Percentiles rank a stretch among this genome's conserved stretches.
These are phyloP conservation scores for Acipenser transmontanus DNA, from an alignment of 2,797 vertebrate genomes.

Conservation along the genomic window DNA sequence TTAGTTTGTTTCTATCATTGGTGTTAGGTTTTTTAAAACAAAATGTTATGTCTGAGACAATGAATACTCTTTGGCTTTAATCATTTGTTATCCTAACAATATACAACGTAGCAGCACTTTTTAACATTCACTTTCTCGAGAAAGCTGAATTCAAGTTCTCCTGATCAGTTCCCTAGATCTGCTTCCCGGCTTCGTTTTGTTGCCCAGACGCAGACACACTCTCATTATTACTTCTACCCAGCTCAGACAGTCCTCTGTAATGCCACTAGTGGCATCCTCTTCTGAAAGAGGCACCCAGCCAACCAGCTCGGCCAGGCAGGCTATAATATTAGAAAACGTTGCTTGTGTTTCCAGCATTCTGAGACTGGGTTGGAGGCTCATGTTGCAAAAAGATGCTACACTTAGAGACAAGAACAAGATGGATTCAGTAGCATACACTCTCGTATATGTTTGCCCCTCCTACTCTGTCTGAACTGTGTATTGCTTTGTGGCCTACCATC, in stretches of 20 bases:
- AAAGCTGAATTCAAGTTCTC: conserved; percentile 29
- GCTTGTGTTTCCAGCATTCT: not conserved
- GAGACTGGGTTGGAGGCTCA: conserved; percentile 37
- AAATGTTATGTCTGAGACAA: conserved; percentile 33
- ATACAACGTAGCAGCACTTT: conserved; percentile 79
- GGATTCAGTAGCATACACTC: conserved; percentile 32
- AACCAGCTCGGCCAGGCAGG: not conserved
- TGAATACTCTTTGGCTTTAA: conserved; percentile 89
- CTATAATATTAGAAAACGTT: not conserved
- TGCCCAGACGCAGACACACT: conserved; percentile 40
- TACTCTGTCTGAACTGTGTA: conserved; percentile 10
- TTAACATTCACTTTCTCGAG: conserved; percentile 61
- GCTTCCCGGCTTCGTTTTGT: conserved; percentile 41
- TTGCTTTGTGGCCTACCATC: not conserved
- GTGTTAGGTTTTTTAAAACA: conserved; percentile 2
- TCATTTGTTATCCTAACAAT: conserved; percentile 54
- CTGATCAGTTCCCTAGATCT: conserved; percentile 34
- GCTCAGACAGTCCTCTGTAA: conserved; percentile 18
- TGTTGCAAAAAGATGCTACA: conserved; percentile 41
- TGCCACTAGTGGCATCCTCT: no score
- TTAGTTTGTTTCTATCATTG: conserved; percentile 20
- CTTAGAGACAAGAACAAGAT: conserved; percentile 33
- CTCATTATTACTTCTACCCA: conserved; percentile 41
- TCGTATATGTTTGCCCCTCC: conserved; percentile 15
- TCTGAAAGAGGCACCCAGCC: not conserved